Evolutionary conservation across 1,140 invertebrate species (phyloP).

Genomic region (Drosophila rhopaloa): DNA sequence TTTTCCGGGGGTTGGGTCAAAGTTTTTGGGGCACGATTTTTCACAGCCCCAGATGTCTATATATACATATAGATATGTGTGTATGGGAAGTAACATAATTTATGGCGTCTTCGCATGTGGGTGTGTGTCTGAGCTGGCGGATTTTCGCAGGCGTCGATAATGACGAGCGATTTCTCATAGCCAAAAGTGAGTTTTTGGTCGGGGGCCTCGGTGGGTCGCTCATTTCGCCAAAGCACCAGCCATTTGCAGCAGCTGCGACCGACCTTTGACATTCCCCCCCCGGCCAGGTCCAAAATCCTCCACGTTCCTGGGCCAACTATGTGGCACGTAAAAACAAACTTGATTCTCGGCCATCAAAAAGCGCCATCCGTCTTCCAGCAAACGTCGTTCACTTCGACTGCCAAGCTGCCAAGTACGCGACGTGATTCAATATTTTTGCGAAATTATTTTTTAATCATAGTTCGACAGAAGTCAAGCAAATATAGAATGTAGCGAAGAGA

Average conservation of each 20-base stretch:
- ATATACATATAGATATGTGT: conserved; percentile 50
- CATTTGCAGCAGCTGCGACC: conserved; percentile 81
- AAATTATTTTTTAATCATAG: conserved; percentile 80
- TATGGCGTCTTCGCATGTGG: conserved; percentile 60
- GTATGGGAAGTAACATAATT: conserved; percentile 68
- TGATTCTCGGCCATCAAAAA: conserved; percentile 81
- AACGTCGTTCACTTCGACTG: conserved; percentile 73
- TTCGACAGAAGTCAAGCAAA: conserved; percentile 26
- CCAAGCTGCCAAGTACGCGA: conserved; percentile 46
- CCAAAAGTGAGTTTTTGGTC: conserved; percentile 37
- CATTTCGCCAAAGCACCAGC: conserved; percentile 79
- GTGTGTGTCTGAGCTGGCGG: conserved; percentile 43
- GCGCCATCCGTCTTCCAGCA: conserved; percentile 72
- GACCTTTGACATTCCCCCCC: conserved; percentile 75
- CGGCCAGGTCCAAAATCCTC: conserved; percentile 41
- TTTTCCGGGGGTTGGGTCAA: conserved; percentile 57
- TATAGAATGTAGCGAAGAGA: neutral
- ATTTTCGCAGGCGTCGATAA: conserved; percentile 80
- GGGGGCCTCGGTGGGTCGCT: conserved; percentile 20
- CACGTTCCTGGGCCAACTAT: conserved; percentile 40
- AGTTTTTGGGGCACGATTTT: conserved; percentile 81
- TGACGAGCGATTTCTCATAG: conserved; percentile 81
- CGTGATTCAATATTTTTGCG: conserved; percentile 72
- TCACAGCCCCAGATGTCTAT: conserved; percentile 80
- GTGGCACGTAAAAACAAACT: conserved; percentile 80